Evolutionary conservation across 2,888 invertebrate genomes (phyloP).

Genomic region (Rotaria socialis): DNA sequence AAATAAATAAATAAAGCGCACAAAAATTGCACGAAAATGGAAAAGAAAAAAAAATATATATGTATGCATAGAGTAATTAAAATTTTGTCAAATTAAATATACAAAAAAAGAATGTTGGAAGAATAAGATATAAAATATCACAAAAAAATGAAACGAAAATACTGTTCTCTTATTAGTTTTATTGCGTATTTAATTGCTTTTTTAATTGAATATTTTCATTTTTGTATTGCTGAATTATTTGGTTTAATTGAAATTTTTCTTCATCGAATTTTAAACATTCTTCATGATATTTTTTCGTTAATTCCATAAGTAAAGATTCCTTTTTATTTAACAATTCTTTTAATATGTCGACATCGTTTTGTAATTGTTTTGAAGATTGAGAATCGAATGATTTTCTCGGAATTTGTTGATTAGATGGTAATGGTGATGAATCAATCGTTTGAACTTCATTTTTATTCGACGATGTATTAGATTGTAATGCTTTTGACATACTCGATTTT

Average conservation of each 20-base stretch:
- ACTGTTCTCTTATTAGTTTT: neutral
- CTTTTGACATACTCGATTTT: neutral
- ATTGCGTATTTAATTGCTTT: slow-evolving; percentile 14
- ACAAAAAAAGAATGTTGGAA: neutral
- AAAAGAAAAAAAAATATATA: neutral
- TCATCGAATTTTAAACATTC: neutral
- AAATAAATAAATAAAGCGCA: neutral
- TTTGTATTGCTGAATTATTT: neutral
- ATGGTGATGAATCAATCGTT: neutral
- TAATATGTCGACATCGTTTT: slow-evolving; percentile 10
- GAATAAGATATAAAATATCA: neutral
- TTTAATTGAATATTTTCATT: neutral
- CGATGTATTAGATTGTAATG: neutral
- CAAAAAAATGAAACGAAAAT: neutral
- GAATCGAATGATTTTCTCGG: neutral
- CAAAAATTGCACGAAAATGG: neutral
- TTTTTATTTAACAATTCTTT: neutral
- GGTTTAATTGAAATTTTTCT: neutral
- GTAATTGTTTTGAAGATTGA: neutral
- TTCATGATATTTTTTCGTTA: neutral
- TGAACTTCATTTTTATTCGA: neutral
- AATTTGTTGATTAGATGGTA: neutral
- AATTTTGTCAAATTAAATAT: neutral
- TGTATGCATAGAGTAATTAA: neutral
- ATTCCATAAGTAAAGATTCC: neutral